Base-by-base conservation (phyloP, 2,888 invertebrate genomes). In the Anagyrus pseudococci region DNA sequence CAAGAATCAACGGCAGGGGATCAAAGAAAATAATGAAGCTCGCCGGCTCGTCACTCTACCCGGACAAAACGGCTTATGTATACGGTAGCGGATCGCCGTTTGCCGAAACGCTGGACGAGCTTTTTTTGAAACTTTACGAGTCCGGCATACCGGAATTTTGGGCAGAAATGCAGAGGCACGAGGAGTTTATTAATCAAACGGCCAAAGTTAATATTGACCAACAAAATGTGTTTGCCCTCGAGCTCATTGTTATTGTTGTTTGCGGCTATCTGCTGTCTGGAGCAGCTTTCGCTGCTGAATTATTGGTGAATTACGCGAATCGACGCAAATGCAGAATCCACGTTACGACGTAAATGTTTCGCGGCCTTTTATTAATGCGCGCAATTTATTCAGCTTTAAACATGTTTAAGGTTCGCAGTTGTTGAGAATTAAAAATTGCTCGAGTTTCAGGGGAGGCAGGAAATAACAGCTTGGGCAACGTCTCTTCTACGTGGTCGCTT, bases 71-170 rank as follows among this genome's bases (percentile, higher is more conserved):
- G 15, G 41, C 58, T 4, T 49, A 41, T 20, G 49, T 50, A 15
- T 58, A 25, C 25, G 58, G 52, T 10, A 46, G 23, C 7, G 44
- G 44, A 10, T 58, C 52, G 13, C 52, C 58, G 6, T 52, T 58
- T 17, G 50, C 17, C 2, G 46, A 46, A 7, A 50, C 8, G 8
- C 50, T 58, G 19, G 44, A 58, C 4, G 26, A 22, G 10, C 47
- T 15, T 20, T 17, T 19, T 19, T 10, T n/a, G 37, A 50, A 10
- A 19, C 17, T 37, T 33, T 13, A 50, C 50, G 50, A 50, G 6
- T 8, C 50, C 1, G 50, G 37, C 1, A 22, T 50, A 20, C 19
- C 20, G 19, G 4, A 20, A 13, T 19, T 19, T 20, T 50, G 50
- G 37, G 22, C 17, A 19, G 8, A 26, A 3, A 29, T 4, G 13